Evolutionary conservation across 2,113 vertebrate species (phyloP).

Genomic region (Pseudorectes ferrugineus): DNA sequence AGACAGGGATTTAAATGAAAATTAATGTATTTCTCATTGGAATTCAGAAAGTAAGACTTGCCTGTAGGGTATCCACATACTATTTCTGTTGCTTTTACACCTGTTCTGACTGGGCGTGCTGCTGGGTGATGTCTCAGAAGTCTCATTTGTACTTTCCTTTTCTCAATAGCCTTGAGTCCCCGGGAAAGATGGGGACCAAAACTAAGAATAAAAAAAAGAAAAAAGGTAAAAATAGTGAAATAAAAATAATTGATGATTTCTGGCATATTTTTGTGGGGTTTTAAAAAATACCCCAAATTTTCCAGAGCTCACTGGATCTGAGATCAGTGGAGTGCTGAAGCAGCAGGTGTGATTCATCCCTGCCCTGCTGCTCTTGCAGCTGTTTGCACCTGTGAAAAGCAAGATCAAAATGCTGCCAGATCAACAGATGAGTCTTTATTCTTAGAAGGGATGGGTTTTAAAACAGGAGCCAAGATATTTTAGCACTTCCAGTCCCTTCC

Average conservation of each 20-base stretch:
- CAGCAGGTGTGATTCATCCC: background rate
- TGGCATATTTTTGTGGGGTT: background rate
- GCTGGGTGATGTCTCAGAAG: background rate
- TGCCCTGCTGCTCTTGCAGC: background rate
- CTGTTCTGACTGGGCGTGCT: background rate
- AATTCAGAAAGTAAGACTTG: background rate
- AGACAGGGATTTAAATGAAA: background rate
- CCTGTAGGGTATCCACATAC: background rate
- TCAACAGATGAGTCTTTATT: background rate
- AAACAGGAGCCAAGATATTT: background rate
- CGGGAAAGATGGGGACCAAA: background rate
- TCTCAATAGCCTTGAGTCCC: background rate
- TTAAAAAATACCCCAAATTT: background rate
- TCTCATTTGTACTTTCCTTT: background rate
- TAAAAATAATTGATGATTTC: background rate
- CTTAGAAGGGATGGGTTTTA: background rate
- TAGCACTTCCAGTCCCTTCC: background rate
- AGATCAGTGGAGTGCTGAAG: background rate
- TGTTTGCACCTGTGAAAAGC: background rate
- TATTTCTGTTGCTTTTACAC: background rate
- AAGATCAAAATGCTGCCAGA: background rate
- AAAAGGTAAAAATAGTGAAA: background rate
- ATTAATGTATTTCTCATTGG: background rate
- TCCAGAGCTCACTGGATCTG: background rate
- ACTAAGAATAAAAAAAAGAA: background rate